Evolutionary conservation across 2,797 vertebrate genomes (phyloP), one percentile per base, ranked within the genome.

Genomic region (Sebastiscus tertius): DNA sequence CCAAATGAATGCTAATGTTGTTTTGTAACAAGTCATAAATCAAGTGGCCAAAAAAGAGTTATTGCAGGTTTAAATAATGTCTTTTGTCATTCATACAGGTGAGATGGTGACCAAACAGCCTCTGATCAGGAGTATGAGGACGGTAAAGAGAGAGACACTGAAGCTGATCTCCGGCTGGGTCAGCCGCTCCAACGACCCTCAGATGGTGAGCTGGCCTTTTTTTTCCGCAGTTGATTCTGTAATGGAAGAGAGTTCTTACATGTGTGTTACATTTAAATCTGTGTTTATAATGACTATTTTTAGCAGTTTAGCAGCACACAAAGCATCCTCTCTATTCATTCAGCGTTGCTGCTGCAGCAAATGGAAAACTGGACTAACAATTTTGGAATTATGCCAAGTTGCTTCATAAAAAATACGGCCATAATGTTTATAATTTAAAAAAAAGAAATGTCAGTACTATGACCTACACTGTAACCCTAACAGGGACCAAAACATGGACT

Each of bases 81-180:
- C 49, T 52, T n/a, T 20, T 52, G 18, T 52, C 8, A 0, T 60
- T 12, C n/a, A 0, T 31, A 0, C 92, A 99, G 98, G 98, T 82
- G 98, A 99, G 93, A 98, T 99, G 97, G 98, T 99, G 89, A 99
- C 98, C 67, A 99, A 99, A 71, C 98, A 99, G 93, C 98, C 98
- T 13, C 89, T 99, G 89, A 99, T 99, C 89, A 93, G 98, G 93
- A 99, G 98, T 87, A 99, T 99, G 98, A 96, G 98, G 92, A 99
- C 98, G 1, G 98, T 99, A 34, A 99, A 99, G 96, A 97, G 97
- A 89, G 98, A 99, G 95, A 99, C 98, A 0, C 94, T 99, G 88
- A 99, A 99, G 90, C 94, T 99, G 77, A 99, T 99, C 95, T 99
- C 98, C 34, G 98, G 97, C 86, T 99, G 98, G 98, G 98, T 99